Evolutionary conservation across 2,888 invertebrate species (phyloP).

Genomic region (Cryptus viduatorius): DNA sequence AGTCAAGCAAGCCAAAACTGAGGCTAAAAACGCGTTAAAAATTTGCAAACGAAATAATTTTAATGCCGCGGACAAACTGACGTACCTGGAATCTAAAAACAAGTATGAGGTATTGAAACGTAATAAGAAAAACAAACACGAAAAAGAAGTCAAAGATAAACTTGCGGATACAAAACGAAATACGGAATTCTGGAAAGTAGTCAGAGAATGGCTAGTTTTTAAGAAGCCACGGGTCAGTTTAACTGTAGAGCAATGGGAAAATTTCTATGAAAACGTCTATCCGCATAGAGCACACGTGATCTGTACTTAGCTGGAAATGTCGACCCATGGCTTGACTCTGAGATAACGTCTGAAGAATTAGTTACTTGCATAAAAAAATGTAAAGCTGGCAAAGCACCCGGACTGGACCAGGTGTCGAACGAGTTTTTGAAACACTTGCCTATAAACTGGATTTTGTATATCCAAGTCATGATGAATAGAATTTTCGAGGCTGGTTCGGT

Average conservation of each 20-base stretch:
- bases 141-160: neutral
- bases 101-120: neutral
- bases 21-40: conserved; percentile 22
- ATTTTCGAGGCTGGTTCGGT: no score
- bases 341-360: no score
- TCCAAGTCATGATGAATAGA: no score
- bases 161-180: neutral
- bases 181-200: conserved; percentile 1
- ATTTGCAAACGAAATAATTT: neutral
- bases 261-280: neutral
- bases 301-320: neutral
- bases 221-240: neutral
- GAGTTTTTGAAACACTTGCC: no score
- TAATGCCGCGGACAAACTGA: neutral
- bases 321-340: neutral
- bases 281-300: neutral
- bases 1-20: conserved; percentile 8
- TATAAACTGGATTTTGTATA: no score
- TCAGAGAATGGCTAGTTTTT: neutral
- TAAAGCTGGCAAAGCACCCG: no score
- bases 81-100: neutral
- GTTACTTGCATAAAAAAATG: no score
- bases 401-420: no score
- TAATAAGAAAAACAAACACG: conserved; percentile 2
- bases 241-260: neutral